phyloP scores from a whole-genome alignment of 2,888 invertebrate species.

The Macaria notata region DNA sequence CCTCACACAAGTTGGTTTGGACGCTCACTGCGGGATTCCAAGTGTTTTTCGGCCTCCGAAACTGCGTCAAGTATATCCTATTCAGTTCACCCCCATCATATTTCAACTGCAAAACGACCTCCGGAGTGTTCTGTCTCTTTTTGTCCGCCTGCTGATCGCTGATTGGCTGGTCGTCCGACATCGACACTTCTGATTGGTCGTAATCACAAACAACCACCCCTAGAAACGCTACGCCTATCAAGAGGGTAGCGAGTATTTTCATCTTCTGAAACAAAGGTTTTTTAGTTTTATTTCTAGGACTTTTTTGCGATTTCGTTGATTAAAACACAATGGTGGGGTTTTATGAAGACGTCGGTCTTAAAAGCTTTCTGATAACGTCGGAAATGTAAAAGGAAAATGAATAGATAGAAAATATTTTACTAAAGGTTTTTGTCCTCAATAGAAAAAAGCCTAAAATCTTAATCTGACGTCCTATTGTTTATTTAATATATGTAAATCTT shows the following conservation, averaged over 20 bases:
- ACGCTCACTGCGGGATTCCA: slow-evolving; percentile 63
- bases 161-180: slow-evolving; percentile 50
- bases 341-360: not conserved
- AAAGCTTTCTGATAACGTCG: not conserved
- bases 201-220: slow-evolving; percentile 39
- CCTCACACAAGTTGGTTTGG: slow-evolving; percentile 62
- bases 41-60: slow-evolving; percentile 51
- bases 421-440: too few species aligned
- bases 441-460: too few species aligned
- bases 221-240: slow-evolving; percentile 58
- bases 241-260: slow-evolving; percentile 49
- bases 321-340: slow-evolving; percentile 3
- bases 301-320: slow-evolving; percentile 8
- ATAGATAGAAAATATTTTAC: too few species aligned
- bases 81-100: slow-evolving; percentile 73
- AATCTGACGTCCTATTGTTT: too few species aligned
- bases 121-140: slow-evolving; percentile 61
- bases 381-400: not conserved
- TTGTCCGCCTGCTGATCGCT: slow-evolving; percentile 33
- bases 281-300: slow-evolving; percentile 1
- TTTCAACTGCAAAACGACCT: slow-evolving; percentile 73
- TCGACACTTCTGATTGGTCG: slow-evolving; percentile 52
- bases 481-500: too few species aligned
- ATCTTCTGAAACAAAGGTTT: slow-evolving; percentile 37
- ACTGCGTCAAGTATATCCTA: slow-evolving; percentile 76